Percentiles rank a stretch among this genome's conserved stretches.
These are phyloP conservation scores for Poicephalus gulielmi DNA, from an alignment of 2,113 vertebrate species.

Conservation along the genomic window DNA sequence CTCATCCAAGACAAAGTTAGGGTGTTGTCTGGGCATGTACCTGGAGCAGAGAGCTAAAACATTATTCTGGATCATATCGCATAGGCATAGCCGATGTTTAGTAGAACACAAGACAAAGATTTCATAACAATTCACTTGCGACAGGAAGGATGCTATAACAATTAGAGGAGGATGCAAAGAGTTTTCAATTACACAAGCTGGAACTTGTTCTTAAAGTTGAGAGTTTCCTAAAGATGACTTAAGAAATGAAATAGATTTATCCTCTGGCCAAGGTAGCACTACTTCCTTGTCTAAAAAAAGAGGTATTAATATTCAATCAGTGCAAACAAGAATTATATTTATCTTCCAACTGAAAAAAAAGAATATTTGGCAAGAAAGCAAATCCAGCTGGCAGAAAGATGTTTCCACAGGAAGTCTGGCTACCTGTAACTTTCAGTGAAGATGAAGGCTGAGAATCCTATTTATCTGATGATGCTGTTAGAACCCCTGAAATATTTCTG, in stretches of 20 bases:
- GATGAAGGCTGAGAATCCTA: not conserved
- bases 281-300: not conserved
- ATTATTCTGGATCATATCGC: not conserved
- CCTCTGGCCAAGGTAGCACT: not conserved
- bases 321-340: not conserved
- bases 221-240: not conserved
- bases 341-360: not conserved
- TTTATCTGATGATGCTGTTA: not conserved
- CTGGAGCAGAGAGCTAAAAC: not conserved
- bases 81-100: slow-evolving; percentile 14
- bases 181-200: not conserved
- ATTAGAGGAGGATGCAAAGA: slow-evolving; percentile 21
- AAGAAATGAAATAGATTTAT: not conserved
- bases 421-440: not conserved
- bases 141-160: slow-evolving; percentile 56
- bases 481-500: not conserved
- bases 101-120: not conserved
- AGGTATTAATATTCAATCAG: not conserved
- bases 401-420: not conserved
- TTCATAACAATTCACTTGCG: slow-evolving; percentile 3
- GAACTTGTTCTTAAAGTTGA: not conserved
- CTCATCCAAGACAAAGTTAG: not conserved
- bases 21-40: not conserved
- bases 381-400: not conserved
- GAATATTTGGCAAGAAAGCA: not conserved